phyloP scores from a whole-genome alignment of 1,140 invertebrate genomes.

The Proctacanthus coquilletti region DNA sequence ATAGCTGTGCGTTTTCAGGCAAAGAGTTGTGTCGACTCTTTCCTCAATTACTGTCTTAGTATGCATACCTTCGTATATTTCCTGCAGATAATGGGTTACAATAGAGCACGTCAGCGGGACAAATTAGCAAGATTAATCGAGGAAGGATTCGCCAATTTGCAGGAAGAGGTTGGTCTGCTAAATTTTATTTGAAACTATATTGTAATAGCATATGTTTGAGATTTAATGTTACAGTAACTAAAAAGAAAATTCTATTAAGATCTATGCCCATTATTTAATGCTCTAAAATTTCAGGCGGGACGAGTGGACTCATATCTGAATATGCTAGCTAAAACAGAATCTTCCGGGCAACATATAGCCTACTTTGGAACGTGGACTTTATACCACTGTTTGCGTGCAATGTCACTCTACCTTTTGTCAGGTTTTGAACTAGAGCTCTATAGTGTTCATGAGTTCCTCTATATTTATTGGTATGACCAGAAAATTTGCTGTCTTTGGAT shows the following conservation, averaged over 20 bases:
- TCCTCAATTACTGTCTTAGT: slow-evolving; percentile 59
- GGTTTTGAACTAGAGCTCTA: slow-evolving; percentile 94
- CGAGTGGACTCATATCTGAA: slow-evolving; percentile 76
- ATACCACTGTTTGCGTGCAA: slow-evolving; percentile 89
- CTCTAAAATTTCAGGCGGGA: slow-evolving; percentile 46
- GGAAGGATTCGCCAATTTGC: slow-evolving; percentile 72
- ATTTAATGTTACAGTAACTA: neutral
- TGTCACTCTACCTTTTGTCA: slow-evolving; percentile 86
- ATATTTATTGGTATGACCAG: slow-evolving; percentile 67
- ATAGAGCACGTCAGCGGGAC: slow-evolving; percentile 84
- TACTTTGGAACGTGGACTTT: slow-evolving; percentile 93
- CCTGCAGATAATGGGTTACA: slow-evolving; percentile 86
- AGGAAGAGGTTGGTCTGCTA: slow-evolving; percentile 61
- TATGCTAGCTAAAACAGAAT: slow-evolving; percentile 29
- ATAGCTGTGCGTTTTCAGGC: no score
- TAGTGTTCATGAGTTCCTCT: slow-evolving; percentile 91
- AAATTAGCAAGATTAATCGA: slow-evolving; percentile 81
- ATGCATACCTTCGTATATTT: slow-evolving; percentile 74
- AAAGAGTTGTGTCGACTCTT: slow-evolving; percentile 76
- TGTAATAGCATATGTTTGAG: no score
- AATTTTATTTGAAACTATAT: slow-evolving; percentile 4
- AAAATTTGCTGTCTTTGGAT: slow-evolving; percentile 7
- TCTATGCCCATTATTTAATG: neutral
- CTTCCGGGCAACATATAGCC: slow-evolving; percentile 48
- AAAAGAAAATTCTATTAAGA: neutral